Percentiles rank a stretch among this genome's conserved stretches.
These are phyloP conservation scores for Actinemys pallida DNA, from an alignment of 2,113 vertebrate genomes.

Conservation along the genomic window DNA sequence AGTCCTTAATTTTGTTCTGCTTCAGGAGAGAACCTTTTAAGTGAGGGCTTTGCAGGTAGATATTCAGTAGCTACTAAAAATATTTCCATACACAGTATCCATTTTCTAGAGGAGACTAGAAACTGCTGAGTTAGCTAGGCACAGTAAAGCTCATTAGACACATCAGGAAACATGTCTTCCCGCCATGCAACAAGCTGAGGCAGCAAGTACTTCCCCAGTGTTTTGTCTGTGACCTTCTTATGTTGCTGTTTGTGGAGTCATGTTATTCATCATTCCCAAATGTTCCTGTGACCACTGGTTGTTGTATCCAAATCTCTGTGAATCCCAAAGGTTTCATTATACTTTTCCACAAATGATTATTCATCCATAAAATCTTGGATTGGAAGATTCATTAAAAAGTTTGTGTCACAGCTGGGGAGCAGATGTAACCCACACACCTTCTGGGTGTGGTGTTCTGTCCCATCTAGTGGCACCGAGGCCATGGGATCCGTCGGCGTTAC, in stretches of 20 bases:
- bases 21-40: not conserved
- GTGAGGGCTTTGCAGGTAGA: not conserved
- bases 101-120: not conserved
- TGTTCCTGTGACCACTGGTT: not conserved
- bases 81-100: not conserved
- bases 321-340: conserved; percentile 10
- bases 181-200: not conserved
- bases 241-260: not conserved
- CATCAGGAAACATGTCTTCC: not conserved
- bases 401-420: conserved; percentile 52
- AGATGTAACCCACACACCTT: not conserved
- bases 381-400: conserved; percentile 44
- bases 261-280: not conserved
- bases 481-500: too few relatives aligned
- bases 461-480: too few relatives aligned
- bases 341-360: conserved; percentile 49
- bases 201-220: not conserved
- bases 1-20: not conserved
- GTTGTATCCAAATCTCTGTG: conserved; percentile 32
- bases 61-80: not conserved
- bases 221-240: not conserved
- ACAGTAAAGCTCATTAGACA: not conserved
- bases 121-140: not conserved
- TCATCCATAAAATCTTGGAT: conserved; percentile 40
- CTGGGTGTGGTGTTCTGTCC: too few relatives aligned